A percentile compares a stretch with the other conserved stretches of the same genome.
Evolutionary conservation across 1,140 invertebrate genomes (phyloP).

Genomic region (Trypoxylus dichotomus): DNA sequence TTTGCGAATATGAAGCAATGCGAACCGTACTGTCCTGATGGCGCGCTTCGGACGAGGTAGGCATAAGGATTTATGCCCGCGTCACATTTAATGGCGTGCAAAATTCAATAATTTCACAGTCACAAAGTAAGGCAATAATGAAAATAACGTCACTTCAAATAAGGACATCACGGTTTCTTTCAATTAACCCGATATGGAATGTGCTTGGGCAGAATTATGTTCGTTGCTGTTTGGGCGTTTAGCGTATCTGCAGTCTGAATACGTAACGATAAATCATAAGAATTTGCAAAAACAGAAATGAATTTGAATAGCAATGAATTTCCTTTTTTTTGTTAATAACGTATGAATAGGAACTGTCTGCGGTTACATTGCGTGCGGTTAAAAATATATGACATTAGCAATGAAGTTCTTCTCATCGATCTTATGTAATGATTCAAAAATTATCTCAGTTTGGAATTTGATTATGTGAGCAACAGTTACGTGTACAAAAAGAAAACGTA

Average conservation of each 20-base stretch:
- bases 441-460: too few relatives aligned
- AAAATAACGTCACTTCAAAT: constrained; percentile 22
- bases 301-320: background rate
- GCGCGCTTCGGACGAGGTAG: background rate
- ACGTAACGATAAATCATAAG: background rate
- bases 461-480: too few relatives aligned
- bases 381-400: too few relatives aligned
- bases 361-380: too few relatives aligned
- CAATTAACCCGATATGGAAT: constrained; percentile 19
- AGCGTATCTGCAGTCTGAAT: background rate
- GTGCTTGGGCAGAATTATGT: constrained; percentile 1
- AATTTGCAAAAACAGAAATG: background rate
- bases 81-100: constrained; percentile 21
- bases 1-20: constrained; percentile 9
- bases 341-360: too few relatives aligned
- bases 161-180: constrained; percentile 14
- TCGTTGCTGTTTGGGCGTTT: background rate
- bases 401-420: too few relatives aligned
- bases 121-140: constrained; percentile 10
- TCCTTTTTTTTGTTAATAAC: too few relatives aligned
- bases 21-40: background rate
- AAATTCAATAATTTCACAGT: constrained; percentile 24
- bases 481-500: too few relatives aligned
- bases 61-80: constrained; percentile 2
- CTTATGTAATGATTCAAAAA: too few relatives aligned